Conservation (phyloP, 2,888 invertebrate species). For the Lissocephala sabroskyi region DNA sequence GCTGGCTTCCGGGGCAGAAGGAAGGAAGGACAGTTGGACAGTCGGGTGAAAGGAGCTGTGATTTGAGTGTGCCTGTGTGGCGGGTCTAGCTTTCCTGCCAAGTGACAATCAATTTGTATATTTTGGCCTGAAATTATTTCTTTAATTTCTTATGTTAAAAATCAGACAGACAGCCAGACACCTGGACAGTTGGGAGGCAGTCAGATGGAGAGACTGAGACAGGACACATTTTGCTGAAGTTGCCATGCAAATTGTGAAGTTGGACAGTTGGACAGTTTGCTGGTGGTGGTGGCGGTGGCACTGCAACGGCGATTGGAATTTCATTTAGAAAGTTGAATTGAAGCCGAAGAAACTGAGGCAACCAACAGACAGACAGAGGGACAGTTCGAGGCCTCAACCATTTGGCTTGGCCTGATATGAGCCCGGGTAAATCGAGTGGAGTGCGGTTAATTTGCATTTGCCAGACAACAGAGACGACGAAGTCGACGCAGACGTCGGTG, state of each 20-base stretch:
- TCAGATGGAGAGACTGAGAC: too few species aligned
- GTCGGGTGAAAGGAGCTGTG: slow-evolving; percentile 44
- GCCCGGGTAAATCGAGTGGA: too few species aligned
- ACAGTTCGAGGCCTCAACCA: slow-evolving; percentile 3
- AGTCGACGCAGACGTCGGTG: slow-evolving; percentile 8
- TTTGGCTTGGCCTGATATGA: neutral
- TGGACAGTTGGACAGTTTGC: too few species aligned
- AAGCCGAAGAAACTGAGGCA: neutral
- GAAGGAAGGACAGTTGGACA: slow-evolving; percentile 3
- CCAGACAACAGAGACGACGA: slow-evolving; percentile 9
- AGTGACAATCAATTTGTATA: slow-evolving; percentile 67
- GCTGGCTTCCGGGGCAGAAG: slow-evolving; percentile 19
- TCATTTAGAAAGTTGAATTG: slow-evolving; percentile 58
- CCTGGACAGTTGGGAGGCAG: too few species aligned
- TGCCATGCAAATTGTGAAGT: slow-evolving; percentile 24
- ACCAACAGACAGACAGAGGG: neutral
- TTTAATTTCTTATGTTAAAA: slow-evolving; percentile 59
- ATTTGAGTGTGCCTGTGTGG: slow-evolving; percentile 36
- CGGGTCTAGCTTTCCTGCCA: slow-evolving; percentile 52
- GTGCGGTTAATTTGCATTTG: slow-evolving; percentile 54
- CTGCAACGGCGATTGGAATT: slow-evolving; percentile 43
- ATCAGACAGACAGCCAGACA: too few species aligned
- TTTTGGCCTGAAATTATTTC: slow-evolving; percentile 66
- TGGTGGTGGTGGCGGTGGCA: too few species aligned
- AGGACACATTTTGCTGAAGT: too few species aligned